Base-by-base conservation (phyloP, 2,797 vertebrate genomes). In the Nothura maculosa region DNA sequence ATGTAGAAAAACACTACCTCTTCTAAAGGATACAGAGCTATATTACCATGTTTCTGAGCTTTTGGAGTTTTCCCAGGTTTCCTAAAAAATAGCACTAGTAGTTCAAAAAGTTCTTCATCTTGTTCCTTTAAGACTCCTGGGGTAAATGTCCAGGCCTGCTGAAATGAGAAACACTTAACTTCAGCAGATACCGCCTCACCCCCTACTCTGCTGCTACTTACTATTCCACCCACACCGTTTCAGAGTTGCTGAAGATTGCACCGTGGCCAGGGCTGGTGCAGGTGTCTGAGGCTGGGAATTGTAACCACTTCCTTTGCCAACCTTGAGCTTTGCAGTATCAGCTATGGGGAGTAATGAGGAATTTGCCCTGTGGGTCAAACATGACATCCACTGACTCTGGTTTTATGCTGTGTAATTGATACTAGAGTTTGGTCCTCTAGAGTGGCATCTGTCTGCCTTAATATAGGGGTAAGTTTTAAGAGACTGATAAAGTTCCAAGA, bases 101-200 rank as follows among this genome's bases (percentile, higher is more conserved):
- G 55, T 86, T 95, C 77, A 92, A 88, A 93, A 84, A 74, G 55
- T 69, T 88, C 18, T 92, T 76, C 28, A 79, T 27, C 47, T 90
- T 76, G 21, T 43, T 94, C 18, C 58, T 91, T 62, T 89, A 85
- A 87, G 42, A 63, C 25, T 96, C 40, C 47, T 57, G 20, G 48
- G 28, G 74, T 90, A 91, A 85, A 57, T 91, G 89, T 94, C 63
- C 74, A 91, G 94, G 89, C 89, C 94, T 94, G 89, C 85, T 93
- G 28, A 77, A 74, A 80, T 57, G 55, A 90, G 92, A 88, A 28
- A 17, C 40, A 84, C 68, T 74, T 75, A 92, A 91, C 83, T 91
- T 64, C 85, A 89, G 70, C 84, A 93, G 76, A 93, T 93, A 81
- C 82, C 88, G 92, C 83, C 82, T 94, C 91, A 91, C 58, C 34